Base-by-base conservation (phyloP, 2,797 vertebrate genomes). In the Pipistrellus pipistrellus region DNA sequence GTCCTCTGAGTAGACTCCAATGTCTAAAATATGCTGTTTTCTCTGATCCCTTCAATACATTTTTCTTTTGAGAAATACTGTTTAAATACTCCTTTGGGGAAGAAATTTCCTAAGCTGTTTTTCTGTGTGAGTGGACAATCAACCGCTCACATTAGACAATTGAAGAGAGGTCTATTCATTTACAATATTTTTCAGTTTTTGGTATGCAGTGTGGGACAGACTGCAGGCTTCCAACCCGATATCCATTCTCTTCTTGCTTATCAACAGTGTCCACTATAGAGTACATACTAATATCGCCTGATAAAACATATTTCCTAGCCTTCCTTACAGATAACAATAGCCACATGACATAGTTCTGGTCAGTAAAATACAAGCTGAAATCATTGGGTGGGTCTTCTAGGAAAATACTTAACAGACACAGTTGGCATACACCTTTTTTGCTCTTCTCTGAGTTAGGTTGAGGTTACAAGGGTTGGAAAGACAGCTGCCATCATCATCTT, bases 41-140 rank as follows among this genome's bases (percentile, higher is more conserved):
- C 41, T 85, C 10, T 4, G 0, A 32, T 27, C n/a, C 53, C 35
- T 55, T 69, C 75, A 84, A 41, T 71, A 72, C 72, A 11, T 17
- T 64, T 88, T 78, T 15, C 66, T 48, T 78, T 68, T 76, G 46
- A 85, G 27, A n/a, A 80, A 90, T 2, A 48, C 25, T 86, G 6
- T 14, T 30, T 46, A 80, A 88, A 20, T 30, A 78, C 59, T 38
- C 15, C 38, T 81, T 75, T 57, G 27, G 66, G 23, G 2, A 25
- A 92, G 68, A 32, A 86, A 76, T 81, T 94, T 81, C 18, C 80
- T 17, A 46, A 80, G 27, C 71, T 85, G 10, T 71, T 90, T 93
- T 69, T 53, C 7, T 59, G 4, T 73, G 3, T 85, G 66, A 91
- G 13, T 73, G 27, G 7, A 72, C 30, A 62, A n/a, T 27, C 44